These are phyloP conservation scores for Betta splendens DNA, from an alignment of 2,797 vertebrate genomes.

Conservation along the genomic window DNA sequence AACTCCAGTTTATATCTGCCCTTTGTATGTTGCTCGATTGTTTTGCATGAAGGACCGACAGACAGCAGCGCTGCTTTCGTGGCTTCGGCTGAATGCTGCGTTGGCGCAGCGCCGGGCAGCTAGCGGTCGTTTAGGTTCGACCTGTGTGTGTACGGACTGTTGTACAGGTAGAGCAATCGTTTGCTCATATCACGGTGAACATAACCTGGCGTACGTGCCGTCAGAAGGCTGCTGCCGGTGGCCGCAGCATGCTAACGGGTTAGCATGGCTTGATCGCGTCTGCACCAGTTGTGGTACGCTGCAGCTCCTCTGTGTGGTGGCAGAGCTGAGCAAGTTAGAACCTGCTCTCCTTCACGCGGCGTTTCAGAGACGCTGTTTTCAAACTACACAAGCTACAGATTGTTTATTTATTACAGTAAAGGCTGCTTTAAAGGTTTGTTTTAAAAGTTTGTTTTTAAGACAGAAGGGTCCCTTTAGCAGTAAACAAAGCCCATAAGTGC, in stretches of 20 bases:
- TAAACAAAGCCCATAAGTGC: neutral
- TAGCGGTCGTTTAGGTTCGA: neutral
- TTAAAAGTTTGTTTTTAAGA: neutral
- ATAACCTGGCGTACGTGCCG: neutral
- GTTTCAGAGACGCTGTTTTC: neutral
- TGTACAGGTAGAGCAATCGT: accelerated
- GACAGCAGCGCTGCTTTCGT: slow-evolving; percentile 22
- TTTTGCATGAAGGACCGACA: neutral
- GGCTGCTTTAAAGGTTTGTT: neutral
- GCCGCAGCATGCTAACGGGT: slow-evolving; percentile 22
- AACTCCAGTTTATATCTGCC: accelerated
- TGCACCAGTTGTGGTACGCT: slow-evolving; percentile 1
- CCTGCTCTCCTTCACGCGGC: neutral
- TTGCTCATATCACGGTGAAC: neutral
- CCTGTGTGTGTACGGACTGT: neutral
- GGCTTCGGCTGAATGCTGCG: slow-evolving; percentile 50
- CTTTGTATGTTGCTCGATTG: neutral
- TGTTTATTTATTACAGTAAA: neutral
- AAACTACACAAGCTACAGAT: neutral
- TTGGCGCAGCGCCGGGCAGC: slow-evolving; percentile 42
- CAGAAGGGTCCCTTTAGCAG: too few relatives aligned
- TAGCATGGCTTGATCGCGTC: slow-evolving; percentile 8
- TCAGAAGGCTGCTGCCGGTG: neutral
- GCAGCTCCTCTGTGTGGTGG: slow-evolving; percentile 24
- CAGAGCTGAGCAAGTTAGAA: neutral